A percentile compares a stretch with the other conserved stretches of the same genome.
Evolutionary conservation across 1,140 invertebrate genomes (phyloP).

Genomic region (Maniola jurtina): DNA sequence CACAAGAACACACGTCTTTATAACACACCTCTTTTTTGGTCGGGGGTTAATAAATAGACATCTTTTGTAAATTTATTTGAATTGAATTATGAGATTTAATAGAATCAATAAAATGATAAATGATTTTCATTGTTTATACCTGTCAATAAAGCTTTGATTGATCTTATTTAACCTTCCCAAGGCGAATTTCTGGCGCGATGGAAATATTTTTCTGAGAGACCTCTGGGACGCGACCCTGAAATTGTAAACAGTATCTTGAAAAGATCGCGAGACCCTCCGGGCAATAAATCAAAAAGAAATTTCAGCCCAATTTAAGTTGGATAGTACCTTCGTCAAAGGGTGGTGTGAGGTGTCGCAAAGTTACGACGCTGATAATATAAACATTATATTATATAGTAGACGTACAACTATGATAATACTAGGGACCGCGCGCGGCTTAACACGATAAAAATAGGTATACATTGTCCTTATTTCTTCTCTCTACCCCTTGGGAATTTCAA

Average conservation of each 20-base stretch:
- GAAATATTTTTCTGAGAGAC: background rate
- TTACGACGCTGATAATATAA: background rate
- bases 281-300: conserved; percentile 30
- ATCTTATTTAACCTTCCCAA: background rate
- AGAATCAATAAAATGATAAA: no score
- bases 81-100: no score
- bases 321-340: conserved; percentile 1
- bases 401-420: no score
- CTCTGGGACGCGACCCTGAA: conserved; percentile 9
- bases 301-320: conserved; percentile 15
- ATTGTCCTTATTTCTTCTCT: no score
- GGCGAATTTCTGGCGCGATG: background rate
- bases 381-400: no score
- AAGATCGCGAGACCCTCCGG: conserved; percentile 16
- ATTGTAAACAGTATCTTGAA: conserved; percentile 27
- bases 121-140: background rate
- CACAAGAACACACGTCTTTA: no score
- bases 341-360: background rate
- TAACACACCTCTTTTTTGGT: no score
- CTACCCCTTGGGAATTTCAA: no score
- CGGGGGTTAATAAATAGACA: no score
- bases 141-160: background rate
- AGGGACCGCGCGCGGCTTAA: no score
- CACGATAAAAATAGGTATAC: no score
- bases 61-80: no score